phyloP scores from a whole-genome alignment of 1,140 invertebrate genomes.

The Calosoma granatense region DNA sequence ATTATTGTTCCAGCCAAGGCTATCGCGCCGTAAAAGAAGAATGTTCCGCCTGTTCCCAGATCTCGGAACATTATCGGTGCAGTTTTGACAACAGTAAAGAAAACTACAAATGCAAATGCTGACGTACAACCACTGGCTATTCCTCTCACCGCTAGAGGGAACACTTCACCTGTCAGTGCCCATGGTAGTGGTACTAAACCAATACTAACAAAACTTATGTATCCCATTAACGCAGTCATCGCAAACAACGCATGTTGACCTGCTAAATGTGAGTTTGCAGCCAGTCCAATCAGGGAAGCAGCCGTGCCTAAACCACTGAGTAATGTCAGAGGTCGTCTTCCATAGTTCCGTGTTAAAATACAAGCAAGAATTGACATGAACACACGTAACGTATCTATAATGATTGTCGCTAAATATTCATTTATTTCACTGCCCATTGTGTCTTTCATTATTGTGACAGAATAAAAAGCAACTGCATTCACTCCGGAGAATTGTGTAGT shows the following conservation, averaged over 20 bases:
- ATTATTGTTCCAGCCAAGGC: constrained; percentile 52
- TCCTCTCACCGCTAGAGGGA: constrained; percentile 43
- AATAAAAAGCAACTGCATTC: constrained; percentile 64
- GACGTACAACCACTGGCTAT: constrained; percentile 51
- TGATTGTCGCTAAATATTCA: constrained; percentile 48
- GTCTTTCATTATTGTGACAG: constrained; percentile 49
- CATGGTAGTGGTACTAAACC: constrained; percentile 57
- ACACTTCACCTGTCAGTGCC: constrained; percentile 56
- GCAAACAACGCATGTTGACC: constrained; percentile 31
- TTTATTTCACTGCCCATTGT: constrained; percentile 39
- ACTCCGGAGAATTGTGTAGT: constrained; percentile 52
- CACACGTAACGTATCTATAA: constrained; percentile 58
- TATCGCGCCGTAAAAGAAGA: constrained; percentile 55
- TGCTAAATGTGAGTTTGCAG: constrained; percentile 24
- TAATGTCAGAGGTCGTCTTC: constrained; percentile 44
- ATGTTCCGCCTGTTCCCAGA: constrained; percentile 49
- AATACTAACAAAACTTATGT: constrained; percentile 44
- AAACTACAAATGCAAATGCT: constrained; percentile 50
- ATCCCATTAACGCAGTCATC: constrained; percentile 42
- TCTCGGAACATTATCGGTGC: constrained; percentile 47
- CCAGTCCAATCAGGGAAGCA: constrained; percentile 40
- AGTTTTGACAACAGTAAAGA: constrained; percentile 62
- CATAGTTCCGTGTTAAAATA: constrained; percentile 45
- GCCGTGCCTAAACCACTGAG: constrained; percentile 46
- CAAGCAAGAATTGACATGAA: constrained; percentile 46